Percentiles rank a stretch among this genome's conserved stretches.
phyloP scores from a whole-genome alignment of 2,888 invertebrate genomes.

The Aporophyla nigra region DNA sequence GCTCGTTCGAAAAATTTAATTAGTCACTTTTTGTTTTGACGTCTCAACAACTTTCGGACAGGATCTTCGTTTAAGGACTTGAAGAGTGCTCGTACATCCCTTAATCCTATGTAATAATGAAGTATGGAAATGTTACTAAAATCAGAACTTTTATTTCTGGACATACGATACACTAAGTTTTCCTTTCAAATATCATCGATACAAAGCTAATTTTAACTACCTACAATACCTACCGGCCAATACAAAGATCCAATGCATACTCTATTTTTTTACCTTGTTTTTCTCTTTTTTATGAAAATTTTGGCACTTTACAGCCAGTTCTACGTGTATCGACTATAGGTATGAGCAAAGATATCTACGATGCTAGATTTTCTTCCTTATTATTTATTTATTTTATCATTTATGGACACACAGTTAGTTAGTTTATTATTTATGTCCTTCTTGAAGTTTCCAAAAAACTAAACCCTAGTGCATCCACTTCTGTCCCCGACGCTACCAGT shows the following conservation, averaged over 20 bases:
- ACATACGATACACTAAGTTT: neutral
- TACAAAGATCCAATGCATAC: neutral
- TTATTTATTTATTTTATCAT: too few relatives aligned
- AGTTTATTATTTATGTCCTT: too few relatives aligned
- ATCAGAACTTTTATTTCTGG: neutral
- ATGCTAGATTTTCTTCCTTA: neutral
- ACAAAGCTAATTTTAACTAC: neutral
- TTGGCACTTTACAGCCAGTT: neutral
- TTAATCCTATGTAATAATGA: neutral
- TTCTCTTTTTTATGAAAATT: too few relatives aligned
- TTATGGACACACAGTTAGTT: too few relatives aligned
- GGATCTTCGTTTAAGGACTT: too few relatives aligned
- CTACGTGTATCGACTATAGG: neutral
- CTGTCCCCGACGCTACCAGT: constrained; percentile 59
- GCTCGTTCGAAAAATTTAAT: too few relatives aligned
- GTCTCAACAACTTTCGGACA: too few relatives aligned
- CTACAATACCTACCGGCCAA: neutral
- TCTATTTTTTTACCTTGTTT: neutral
- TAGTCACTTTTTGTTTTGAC: too few relatives aligned
- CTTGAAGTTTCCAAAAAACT: neutral
- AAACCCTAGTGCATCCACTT: constrained; percentile 16
- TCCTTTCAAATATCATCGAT: neutral
- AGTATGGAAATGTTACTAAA: neutral
- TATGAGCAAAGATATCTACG: neutral
- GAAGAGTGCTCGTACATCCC: too few relatives aligned